Base-by-base conservation (phyloP, 2,113 vertebrate species). In the Anolis carolinensis region DNA sequence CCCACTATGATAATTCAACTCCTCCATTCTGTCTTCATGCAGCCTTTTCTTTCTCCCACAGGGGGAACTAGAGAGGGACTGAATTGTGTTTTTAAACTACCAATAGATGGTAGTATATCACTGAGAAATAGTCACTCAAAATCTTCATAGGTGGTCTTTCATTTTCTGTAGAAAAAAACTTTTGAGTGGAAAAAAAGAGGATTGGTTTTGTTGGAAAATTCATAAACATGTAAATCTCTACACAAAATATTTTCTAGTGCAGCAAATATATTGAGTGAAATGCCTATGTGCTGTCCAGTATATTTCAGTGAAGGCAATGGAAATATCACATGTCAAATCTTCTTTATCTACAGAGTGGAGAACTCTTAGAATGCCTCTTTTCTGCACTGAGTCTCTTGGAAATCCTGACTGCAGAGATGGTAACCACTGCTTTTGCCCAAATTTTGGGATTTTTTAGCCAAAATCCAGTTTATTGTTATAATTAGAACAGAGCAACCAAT, bases 41-140 rank as follows among this genome's bases (percentile, higher is more conserved):
- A 83, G 20, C 82, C 36, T 25, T 83, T 70, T 74, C 36, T 20
- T 83, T 32, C 9, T 32, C 36, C 71, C 72, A 84, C 44, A 63
- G 59, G 71, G 73, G 36, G 36, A 80, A 75, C 82, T 63, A 75
- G 18, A 75, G 55, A 74, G 73, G 62, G 21, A 8, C 6, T 48
- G 10, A 18, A 7, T 39, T 16, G 52, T 55, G 55, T 62, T 77
- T 52, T 72, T 44, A 5, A 44, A 52, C n/a, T 82, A 34, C 81
- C 81, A 82, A 52, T 23, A 82, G 81, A 71, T 82, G 81, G 67
- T 67, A 82, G 67, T 55, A 52, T 6, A 82, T 30, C 67, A 71
- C 48, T 55, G 48, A 13, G 44, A 52, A 81, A 81, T 27, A 70
- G 27, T 81, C 6, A 3, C 55, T 36, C 34, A 9, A 7, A 63